phyloP scores from a whole-genome alignment of 2,797 vertebrate species.

The Nannoperca australis region DNA sequence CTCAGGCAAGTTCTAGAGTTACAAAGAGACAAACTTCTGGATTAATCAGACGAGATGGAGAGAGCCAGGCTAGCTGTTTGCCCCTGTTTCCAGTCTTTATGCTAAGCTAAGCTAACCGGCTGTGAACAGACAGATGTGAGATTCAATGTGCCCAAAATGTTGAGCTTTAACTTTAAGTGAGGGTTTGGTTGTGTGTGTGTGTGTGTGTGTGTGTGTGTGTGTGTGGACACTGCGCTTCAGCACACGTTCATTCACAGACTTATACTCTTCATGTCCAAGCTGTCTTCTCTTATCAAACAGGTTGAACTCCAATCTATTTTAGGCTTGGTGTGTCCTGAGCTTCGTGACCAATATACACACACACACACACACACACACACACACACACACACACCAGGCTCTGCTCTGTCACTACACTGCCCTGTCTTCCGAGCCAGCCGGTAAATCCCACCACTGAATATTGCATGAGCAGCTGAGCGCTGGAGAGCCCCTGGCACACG shows the following conservation, averaged over 20 bases:
- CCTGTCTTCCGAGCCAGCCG: constrained; percentile 55
- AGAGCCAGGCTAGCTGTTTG: background rate
- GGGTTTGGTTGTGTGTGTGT: background rate
- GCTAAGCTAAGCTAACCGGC: constrained; percentile 17
- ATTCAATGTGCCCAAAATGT: background rate
- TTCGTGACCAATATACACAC: constrained; percentile 21
- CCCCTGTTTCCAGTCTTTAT: background rate
- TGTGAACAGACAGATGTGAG: background rate
- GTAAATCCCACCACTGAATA: constrained; percentile 79
- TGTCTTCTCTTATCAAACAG: constrained; percentile 48
- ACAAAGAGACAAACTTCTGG: too few relatives aligned
- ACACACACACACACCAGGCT: constrained; percentile 20
- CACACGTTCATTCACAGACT: constrained; percentile 49
- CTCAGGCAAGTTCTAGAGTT: background rate
- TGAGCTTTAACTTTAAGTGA: background rate
- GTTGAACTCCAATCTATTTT: constrained; percentile 71
- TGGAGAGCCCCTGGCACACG: constrained; percentile 62
- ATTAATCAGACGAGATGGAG: background rate
- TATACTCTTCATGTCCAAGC: constrained; percentile 38
- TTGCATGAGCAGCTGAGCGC: constrained; percentile 79
- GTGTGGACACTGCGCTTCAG: background rate
- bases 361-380: background rate
- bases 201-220: constrained; percentile 16
- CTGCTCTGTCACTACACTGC: constrained; percentile 62
- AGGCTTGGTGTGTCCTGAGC: constrained; percentile 26